These are phyloP conservation scores for Onychomys leucogaster DNA, from an alignment of 2,797 vertebrate genomes.

Conservation along the genomic window DNA sequence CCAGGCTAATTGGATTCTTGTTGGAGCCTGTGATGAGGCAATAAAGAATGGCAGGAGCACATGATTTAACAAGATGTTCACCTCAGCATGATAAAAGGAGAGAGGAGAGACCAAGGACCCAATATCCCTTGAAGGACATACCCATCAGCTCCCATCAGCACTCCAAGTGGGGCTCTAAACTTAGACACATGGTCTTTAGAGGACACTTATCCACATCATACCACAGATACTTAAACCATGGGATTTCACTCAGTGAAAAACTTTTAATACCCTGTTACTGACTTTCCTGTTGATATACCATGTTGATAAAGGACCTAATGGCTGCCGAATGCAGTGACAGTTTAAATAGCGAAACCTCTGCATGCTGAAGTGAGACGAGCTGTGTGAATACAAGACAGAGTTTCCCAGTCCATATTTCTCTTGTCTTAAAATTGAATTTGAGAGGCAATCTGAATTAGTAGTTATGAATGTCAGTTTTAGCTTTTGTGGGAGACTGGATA, in stretches of 20 bases:
- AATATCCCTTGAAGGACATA: neutral
- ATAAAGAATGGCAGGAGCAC: neutral
- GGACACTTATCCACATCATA: neutral
- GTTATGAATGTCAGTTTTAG: neutral
- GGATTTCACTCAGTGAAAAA: neutral
- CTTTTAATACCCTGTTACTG: neutral
- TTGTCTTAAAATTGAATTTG: neutral
- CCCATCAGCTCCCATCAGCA: neutral
- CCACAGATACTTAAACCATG: constrained; percentile 3
- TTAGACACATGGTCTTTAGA: neutral
- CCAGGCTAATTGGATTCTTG: neutral
- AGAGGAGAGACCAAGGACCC: neutral
- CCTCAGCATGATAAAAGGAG: neutral
- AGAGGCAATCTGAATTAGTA: neutral
- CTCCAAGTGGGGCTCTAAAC: neutral
- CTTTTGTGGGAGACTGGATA: neutral
- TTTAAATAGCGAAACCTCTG: neutral
- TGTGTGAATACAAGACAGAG: neutral
- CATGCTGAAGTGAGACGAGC: neutral
- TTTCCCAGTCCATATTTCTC: neutral
- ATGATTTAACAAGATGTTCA: too few relatives aligned
- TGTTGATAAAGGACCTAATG: neutral
- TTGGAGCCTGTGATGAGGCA: too few relatives aligned
- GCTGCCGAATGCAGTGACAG: neutral
- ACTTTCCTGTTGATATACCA: neutral